Conservation (phyloP, 2,113 vertebrate species). For the Nyctibius bracteatus region DNA sequence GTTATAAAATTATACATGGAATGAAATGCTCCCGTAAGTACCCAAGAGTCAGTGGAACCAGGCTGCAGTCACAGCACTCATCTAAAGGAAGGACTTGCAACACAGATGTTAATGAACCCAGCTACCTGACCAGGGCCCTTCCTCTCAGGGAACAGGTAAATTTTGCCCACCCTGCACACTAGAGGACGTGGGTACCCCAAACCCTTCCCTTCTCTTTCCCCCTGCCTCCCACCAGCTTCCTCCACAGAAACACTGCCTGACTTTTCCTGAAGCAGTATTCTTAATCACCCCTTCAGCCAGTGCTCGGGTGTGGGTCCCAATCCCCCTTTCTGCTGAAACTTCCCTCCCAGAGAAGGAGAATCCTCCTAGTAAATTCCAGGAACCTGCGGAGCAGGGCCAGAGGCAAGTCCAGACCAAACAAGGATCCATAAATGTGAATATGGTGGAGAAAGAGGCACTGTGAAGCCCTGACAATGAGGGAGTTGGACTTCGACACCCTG, state of each 20-base stretch:
- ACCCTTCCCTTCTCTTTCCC: background rate
- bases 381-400: background rate
- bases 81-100: background rate
- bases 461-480: background rate
- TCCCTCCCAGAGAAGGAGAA: background rate
- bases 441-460: background rate
- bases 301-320: background rate
- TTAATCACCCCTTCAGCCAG: background rate
- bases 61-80: background rate
- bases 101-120: background rate
- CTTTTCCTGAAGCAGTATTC: background rate
- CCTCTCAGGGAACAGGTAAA: background rate
- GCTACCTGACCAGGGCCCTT: background rate
- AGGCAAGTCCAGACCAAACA: background rate
- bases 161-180: background rate
- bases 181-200: background rate
- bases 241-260: background rate
- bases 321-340: background rate
- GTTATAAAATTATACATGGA: background rate
- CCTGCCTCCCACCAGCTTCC: background rate
- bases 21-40: background rate
- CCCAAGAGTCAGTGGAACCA: background rate
- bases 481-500: background rate
- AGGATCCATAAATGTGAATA: background rate
- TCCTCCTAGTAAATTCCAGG: background rate